Percentiles rank a stretch among this genome's conserved stretches.
Conservation (phyloP, 2,888 invertebrate species). For the Rhagonycha fulva region DNA sequence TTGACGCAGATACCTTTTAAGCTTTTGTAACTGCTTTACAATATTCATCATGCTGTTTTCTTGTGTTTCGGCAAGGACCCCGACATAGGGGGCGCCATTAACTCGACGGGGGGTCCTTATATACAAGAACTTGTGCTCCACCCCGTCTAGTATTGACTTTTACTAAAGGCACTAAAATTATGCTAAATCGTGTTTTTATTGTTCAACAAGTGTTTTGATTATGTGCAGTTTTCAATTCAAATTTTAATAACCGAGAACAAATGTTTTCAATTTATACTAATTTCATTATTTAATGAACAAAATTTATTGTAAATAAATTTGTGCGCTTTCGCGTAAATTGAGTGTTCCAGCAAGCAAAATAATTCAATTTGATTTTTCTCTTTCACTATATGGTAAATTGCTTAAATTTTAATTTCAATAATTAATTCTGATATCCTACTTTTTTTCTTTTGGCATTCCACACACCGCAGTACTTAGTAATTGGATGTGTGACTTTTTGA, state of each 20-base stretch:
- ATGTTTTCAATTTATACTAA: neutral
- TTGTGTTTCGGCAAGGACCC: slow-evolving; percentile 49
- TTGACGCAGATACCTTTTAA: neutral
- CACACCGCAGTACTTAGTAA: too few relatives aligned
- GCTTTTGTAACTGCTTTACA: slow-evolving; percentile 1
- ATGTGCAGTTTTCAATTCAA: neutral
- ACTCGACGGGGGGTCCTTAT: slow-evolving; percentile 45
- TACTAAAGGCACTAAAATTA: slow-evolving; percentile 8
- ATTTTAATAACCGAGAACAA: neutral
- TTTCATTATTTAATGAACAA: neutral
- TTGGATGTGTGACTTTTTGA: too few relatives aligned
- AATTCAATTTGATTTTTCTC: too few relatives aligned
- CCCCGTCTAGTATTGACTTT: slow-evolving; percentile 43
- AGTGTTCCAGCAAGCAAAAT: too few relatives aligned
- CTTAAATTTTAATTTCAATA: too few relatives aligned
- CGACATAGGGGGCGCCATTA: slow-evolving; percentile 51
- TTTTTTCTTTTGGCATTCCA: too few relatives aligned
- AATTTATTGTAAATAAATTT: too few relatives aligned
- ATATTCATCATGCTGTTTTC: slow-evolving; percentile 38
- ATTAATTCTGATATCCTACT: too few relatives aligned
- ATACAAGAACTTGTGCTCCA: slow-evolving; percentile 42
- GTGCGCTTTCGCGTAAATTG: too few relatives aligned
- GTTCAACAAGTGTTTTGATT: neutral
- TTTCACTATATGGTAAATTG: too few relatives aligned
- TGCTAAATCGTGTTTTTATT: neutral